Evolutionary conservation across 1,140 invertebrate genomes (phyloP).

Genomic region (Pectinophora gossypiella): DNA sequence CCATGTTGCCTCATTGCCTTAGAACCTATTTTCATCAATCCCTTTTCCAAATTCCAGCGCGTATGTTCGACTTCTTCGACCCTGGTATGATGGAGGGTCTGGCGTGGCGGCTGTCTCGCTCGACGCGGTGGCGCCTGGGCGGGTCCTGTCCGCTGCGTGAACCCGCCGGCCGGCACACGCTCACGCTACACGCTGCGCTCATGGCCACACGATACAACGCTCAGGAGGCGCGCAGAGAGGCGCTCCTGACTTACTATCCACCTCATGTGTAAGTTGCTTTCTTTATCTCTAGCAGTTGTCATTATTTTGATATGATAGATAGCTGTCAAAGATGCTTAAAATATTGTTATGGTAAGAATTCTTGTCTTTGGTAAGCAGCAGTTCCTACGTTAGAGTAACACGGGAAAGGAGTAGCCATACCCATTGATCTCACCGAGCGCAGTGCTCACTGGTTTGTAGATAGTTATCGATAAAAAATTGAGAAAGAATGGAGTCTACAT

Average conservation of each 20-base stretch:
- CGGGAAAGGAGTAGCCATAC: too few relatives aligned
- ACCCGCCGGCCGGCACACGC: slow-evolving; percentile 49
- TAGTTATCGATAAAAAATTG: too few relatives aligned
- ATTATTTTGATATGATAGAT: too few relatives aligned
- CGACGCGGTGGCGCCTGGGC: slow-evolving; percentile 57
- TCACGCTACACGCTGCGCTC: slow-evolving; percentile 48
- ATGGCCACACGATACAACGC: slow-evolving; percentile 49
- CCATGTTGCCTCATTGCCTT: too few relatives aligned
- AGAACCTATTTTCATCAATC: background rate
- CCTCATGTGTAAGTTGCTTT: slow-evolving; percentile 51
- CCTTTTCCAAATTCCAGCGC: slow-evolving; percentile 74
- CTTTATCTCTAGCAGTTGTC: background rate
- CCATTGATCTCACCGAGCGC: too few relatives aligned
- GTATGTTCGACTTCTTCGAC: slow-evolving; percentile 93
- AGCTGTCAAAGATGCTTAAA: too few relatives aligned
- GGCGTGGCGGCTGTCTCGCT: slow-evolving; percentile 73
- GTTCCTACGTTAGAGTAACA: too few relatives aligned
- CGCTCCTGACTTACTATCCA: slow-evolving; percentile 60
- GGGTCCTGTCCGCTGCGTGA: slow-evolving; percentile 53
- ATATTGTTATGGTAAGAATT: too few relatives aligned
- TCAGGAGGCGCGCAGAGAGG: slow-evolving; percentile 32
- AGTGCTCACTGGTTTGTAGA: too few relatives aligned
- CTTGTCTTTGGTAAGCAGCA: too few relatives aligned
- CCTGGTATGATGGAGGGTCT: slow-evolving; percentile 91
- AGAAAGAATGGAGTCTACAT: too few relatives aligned